Base-by-base conservation (phyloP, 2,113 vertebrate species). In the Phoxinus phoxinus region DNA sequence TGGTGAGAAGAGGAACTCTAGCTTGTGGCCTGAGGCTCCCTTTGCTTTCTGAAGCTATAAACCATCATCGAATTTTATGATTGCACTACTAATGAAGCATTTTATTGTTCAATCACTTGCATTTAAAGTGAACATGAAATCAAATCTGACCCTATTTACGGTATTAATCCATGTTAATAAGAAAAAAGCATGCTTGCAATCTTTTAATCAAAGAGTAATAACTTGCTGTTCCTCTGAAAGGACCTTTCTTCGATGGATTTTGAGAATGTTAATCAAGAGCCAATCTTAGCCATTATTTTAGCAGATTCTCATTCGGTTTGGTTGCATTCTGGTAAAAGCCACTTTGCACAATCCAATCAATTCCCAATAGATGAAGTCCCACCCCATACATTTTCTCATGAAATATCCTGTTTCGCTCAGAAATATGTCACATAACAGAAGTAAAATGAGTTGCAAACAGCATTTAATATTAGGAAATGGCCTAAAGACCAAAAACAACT, bases 1-100 rank as follows among this genome's bases (percentile, higher is more conserved):
- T 90, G 90, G 87, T 75, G 27, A 73, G 65, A 44, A 63, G 4
- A 41, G 23, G 69, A 83, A 58, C 11, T 85, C 9, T 8, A 12
- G 4, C 12, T 35, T 71, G 48, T 58, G 19, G 17, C 59, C 59
- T 30, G 35, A 51, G 59, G 44, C 27, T 81, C 8, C 4, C 44
- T 81, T 51, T 69, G 37, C 27, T 69, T 41, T 69, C 10, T 12
- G n/a, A 15, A 19, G n/a, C 15, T 21, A 80, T 46, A 21, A 46
- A 46, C 58, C 17, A 63, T 63, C 78, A 30, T 79, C 21, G 30
- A 19, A 65, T 81, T 46, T 44, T 6, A 63, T 17, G 32, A 46
- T 27, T 80, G 4, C 56, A 19, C 23, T 21, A 63, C 12, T 59
- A 59, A 59, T 19, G 2, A 25, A 63, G 13, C 4, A 63, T 69